Conservation (phyloP, 1,140 invertebrate genomes). For the Trichomalopsis sarcophagae region DNA sequence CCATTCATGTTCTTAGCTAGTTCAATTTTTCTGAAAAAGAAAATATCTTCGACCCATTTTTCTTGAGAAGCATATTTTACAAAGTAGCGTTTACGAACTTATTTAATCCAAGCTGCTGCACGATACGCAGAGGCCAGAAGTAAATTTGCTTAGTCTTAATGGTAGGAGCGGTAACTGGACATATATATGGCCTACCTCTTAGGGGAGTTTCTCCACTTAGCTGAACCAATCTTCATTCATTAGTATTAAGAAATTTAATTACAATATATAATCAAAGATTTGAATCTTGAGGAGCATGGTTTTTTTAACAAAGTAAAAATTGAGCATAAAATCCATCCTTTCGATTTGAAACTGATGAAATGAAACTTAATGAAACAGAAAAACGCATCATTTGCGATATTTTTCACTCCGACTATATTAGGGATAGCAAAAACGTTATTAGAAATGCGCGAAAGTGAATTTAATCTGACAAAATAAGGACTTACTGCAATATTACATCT, state of each 20-base stretch:
- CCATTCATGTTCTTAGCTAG: background rate
- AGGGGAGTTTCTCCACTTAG: background rate
- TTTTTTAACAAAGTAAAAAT: background rate
- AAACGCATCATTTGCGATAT: background rate
- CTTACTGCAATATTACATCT: too few species aligned
- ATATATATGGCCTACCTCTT: background rate
- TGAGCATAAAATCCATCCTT: background rate
- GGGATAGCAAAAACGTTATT: constrained; percentile 5
- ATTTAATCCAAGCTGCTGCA: constrained; percentile 1
- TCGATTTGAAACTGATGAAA: background rate
- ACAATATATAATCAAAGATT: constrained; percentile 27
- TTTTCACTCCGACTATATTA: background rate
- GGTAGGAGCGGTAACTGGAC: background rate
- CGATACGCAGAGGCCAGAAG: background rate
- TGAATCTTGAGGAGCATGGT: too few species aligned
- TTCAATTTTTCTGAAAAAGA: background rate
- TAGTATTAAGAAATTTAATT: constrained; percentile 40
- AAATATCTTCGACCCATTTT: background rate
- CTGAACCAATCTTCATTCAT: constrained; percentile 40
- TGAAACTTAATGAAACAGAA: background rate
- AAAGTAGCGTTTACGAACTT: background rate
- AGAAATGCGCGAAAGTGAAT: background rate
- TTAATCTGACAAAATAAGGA: too few species aligned
- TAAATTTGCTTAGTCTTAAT: constrained; percentile 3
- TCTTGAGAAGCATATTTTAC: background rate